These are phyloP conservation scores for Argyra leucocephala DNA, from an alignment of 2,888 invertebrate species.

Conservation along the genomic window DNA sequence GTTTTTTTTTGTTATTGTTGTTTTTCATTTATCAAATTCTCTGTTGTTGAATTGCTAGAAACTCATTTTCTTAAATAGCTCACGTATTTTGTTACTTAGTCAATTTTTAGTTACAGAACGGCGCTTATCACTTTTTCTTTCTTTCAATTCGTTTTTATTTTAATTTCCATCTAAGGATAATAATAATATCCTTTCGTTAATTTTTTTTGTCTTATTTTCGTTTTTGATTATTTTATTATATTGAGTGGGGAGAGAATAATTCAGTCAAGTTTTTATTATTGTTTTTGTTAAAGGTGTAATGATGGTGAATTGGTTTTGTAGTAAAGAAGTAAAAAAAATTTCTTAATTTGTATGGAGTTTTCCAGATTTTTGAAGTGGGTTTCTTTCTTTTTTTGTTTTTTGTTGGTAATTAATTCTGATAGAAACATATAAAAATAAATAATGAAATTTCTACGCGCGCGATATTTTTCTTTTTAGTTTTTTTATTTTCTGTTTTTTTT, in stretches of 20 bases:
- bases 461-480: neutral
- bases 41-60: neutral
- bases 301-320: no score
- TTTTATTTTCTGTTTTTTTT: no score
- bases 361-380: no score
- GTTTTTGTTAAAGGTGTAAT: no score
- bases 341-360: no score
- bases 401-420: neutral
- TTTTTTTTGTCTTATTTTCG: neutral
- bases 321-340: no score
- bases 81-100: constrained; percentile 9
- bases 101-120: neutral
- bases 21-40: neutral
- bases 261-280: no score
- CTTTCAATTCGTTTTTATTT: neutral
- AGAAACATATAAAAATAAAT: neutral
- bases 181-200: neutral
- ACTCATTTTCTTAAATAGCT: constrained; percentile 9
- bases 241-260: no score
- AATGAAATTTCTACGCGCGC: constrained; percentile 1
- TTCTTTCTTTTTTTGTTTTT: neutral
- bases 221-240: neutral
- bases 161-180: constrained; percentile 2
- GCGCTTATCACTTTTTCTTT: neutral
- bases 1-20: no score